Percentiles rank a stretch among this genome's conserved stretches.
phyloP scores from a whole-genome alignment of 1,140 invertebrate species.

The Prorops nasuta region DNA sequence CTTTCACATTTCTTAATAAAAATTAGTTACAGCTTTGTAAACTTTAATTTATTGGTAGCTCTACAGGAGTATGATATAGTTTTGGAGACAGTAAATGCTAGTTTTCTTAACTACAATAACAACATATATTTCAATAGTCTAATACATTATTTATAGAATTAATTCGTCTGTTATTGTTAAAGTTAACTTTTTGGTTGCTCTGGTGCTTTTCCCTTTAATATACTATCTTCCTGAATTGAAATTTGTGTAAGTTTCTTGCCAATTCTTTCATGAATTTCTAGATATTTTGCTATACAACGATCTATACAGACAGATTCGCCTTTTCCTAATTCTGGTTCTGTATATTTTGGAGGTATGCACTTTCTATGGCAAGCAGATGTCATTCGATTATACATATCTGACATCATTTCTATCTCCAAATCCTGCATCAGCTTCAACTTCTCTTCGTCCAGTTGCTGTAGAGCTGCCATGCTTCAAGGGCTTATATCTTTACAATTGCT shows the following conservation, averaged over 20 bases:
- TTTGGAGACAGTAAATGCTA: background rate
- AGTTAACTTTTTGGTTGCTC: constrained; percentile 30
- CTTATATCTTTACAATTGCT: too few species aligned
- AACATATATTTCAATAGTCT: background rate
- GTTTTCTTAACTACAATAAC: background rate
- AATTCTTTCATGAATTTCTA: constrained; percentile 94
- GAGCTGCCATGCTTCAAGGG: constrained; percentile 67
- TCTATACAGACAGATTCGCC: constrained; percentile 97
- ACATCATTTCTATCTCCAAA: constrained; percentile 98
- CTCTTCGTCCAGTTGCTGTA: constrained; percentile 71
- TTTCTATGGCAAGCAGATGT: constrained; percentile 92
- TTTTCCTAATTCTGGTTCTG: constrained; percentile 91
- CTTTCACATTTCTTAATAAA: too few species aligned
- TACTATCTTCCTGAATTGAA: too few species aligned
- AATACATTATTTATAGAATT: too few species aligned
- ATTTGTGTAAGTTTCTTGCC: constrained; percentile 93
- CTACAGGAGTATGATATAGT: too few species aligned
- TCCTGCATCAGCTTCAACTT: constrained; percentile 90
- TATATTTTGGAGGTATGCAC: constrained; percentile 92
- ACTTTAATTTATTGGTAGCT: too few species aligned
- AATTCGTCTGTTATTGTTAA: too few species aligned
- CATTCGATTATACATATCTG: constrained; percentile 97
- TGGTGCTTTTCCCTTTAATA: constrained; percentile 59
- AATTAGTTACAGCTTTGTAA: too few species aligned
- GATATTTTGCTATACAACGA: constrained; percentile 95